A percentile compares a stretch with the other conserved stretches of the same genome.
Conservation (phyloP, 2,113 vertebrate genomes). For the Dermatemys mawii region DNA sequence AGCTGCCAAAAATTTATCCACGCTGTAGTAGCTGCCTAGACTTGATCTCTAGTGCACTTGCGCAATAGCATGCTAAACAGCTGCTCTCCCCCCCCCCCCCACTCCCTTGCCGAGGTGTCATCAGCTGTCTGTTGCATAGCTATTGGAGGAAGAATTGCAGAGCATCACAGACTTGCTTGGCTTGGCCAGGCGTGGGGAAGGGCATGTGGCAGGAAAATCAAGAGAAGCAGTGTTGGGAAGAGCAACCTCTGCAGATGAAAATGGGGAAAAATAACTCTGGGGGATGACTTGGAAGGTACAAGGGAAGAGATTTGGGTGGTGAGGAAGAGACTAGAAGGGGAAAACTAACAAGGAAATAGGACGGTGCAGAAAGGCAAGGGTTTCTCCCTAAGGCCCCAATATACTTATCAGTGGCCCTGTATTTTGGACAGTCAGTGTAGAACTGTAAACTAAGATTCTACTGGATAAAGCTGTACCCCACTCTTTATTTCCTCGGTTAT, state of each 20-base stretch:
- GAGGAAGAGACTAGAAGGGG: not conserved
- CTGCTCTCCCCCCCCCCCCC: not conserved
- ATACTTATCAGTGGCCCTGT: not conserved
- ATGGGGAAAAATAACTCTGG: not conserved
- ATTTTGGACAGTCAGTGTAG: not conserved
- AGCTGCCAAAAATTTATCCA: not conserved
- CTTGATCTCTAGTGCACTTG: not conserved
- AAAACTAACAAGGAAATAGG: not conserved
- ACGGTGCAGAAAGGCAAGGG: not conserved
- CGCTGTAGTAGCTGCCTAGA: not conserved
- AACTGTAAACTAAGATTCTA: not conserved
- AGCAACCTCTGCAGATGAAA: not conserved
- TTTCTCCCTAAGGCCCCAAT: not conserved
- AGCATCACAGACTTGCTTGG: not conserved
- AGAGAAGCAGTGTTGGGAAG: not conserved
- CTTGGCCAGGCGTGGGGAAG: not conserved
- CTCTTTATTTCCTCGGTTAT: not conserved
- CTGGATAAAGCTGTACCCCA: not conserved
- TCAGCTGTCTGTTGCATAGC: not conserved
- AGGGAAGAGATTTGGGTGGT: not conserved
- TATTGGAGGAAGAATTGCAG: conserved; percentile 8
- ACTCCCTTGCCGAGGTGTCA: conserved; percentile 16
- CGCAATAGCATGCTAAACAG: not conserved
- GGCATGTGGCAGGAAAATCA: conserved; percentile 33
- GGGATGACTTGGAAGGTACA: not conserved